phyloP scores from a whole-genome alignment of 2,797 vertebrate genomes.

The Protosalanx chinensis region DNA sequence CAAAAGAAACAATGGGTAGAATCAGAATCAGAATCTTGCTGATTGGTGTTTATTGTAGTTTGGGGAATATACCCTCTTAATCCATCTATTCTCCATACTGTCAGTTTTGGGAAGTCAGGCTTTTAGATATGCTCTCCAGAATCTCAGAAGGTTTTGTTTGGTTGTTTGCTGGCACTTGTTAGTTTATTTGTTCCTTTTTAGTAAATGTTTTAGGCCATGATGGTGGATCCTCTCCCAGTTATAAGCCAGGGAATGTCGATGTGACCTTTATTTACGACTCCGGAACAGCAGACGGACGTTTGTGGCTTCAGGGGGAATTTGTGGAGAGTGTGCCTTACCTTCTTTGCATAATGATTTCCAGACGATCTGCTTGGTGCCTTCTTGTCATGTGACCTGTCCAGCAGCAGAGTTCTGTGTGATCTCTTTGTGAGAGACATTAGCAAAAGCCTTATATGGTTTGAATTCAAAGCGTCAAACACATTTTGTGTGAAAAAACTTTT shows the following conservation, averaged over 20 bases:
- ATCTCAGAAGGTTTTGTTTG: not conserved
- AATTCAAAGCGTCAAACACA: constrained; percentile 42
- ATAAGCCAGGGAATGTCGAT: constrained; percentile 36
- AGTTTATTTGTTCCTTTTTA: not conserved
- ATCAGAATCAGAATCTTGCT: not conserved
- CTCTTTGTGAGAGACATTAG: constrained; percentile 30
- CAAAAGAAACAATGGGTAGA: not conserved
- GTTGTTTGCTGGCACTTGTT: constrained; percentile 9
- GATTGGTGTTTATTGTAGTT: constrained; percentile 14
- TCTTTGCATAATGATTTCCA: constrained; percentile 66
- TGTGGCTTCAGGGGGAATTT: constrained; percentile 44
- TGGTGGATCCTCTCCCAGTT: constrained; percentile 23
- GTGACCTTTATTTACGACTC: constrained; percentile 44
- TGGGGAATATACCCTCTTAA: not conserved
- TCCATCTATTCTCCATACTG: not conserved
- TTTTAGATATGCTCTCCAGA: constrained; percentile 14
- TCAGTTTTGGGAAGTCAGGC: not conserved
- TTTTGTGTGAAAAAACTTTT: not conserved
- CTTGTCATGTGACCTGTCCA: constrained; percentile 38
- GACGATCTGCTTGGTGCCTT: constrained; percentile 47
- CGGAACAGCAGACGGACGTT: constrained; percentile 29
- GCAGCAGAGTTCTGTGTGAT: constrained; percentile 41
- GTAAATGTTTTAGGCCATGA: constrained; percentile 29
- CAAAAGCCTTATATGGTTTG: constrained; percentile 42
- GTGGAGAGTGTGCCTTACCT: constrained; percentile 36